Percentiles rank a stretch among this genome's conserved stretches.
These are phyloP conservation scores for Tipula unca DNA, from an alignment of 2,888 invertebrate genomes.

Conservation along the genomic window DNA sequence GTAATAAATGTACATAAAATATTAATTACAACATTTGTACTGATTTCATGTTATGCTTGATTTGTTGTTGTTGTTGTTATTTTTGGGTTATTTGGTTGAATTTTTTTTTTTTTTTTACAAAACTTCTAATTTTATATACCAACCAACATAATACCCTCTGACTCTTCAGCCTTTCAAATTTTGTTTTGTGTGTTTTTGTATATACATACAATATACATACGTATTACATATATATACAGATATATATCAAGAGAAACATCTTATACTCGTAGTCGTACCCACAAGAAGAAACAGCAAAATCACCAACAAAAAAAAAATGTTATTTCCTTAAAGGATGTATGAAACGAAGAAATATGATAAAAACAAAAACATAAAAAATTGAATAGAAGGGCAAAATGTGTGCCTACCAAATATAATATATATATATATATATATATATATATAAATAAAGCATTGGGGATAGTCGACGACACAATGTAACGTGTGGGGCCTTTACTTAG, in stretches of 20 bases:
- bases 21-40: conserved; percentile 14
- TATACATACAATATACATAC: background rate
- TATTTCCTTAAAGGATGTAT: conserved; percentile 2
- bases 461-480: no score
- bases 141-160: background rate
- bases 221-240: background rate
- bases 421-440: no score
- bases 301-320: background rate
- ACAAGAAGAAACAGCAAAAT: background rate
- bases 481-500: no score
- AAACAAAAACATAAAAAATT: conserved; percentile 2
- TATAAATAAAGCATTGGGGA: no score
- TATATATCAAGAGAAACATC: background rate
- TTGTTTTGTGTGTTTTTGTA: background rate
- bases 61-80: background rate
- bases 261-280: background rate
- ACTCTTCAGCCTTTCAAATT: background rate
- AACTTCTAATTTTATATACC: background rate
- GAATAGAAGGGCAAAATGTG: background rate
- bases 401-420: background rate
- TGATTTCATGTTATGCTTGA: background rate
- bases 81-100: background rate
- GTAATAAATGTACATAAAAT: background rate
- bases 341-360: background rate
- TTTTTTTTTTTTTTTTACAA: background rate